Conservation (phyloP, 2,113 vertebrate species). For the Chroicocephalus ridibundus region DNA sequence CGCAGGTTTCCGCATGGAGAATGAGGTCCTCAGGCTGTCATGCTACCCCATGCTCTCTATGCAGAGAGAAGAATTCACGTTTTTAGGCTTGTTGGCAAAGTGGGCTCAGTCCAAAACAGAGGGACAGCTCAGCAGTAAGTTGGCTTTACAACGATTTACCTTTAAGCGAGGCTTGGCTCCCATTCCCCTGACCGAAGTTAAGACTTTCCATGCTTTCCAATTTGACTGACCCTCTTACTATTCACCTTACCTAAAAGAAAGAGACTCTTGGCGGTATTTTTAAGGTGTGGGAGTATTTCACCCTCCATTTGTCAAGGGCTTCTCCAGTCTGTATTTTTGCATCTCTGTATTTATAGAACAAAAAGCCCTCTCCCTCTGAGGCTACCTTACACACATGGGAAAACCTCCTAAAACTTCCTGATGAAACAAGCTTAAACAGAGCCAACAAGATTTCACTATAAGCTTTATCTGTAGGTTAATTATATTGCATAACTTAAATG, state of each 20-base stretch:
- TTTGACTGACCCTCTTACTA: neutral
- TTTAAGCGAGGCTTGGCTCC: neutral
- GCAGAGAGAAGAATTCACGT: neutral
- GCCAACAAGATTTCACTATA: neutral
- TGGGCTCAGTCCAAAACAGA: neutral
- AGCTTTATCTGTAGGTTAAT: neutral
- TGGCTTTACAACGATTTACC: neutral
- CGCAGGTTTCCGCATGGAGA: neutral
- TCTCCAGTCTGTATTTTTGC: neutral
- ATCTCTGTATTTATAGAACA: neutral
- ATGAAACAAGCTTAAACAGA: slow-evolving; percentile 21
- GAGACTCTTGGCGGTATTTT: neutral
- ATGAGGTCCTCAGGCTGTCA: neutral
- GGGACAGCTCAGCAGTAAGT: neutral
- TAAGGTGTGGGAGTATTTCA: neutral
- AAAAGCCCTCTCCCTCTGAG: neutral
- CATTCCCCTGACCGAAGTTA: neutral
- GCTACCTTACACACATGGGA: neutral
- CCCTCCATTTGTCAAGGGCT: neutral
- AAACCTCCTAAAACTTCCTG: neutral
- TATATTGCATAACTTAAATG: neutral
- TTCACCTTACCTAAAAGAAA: neutral
- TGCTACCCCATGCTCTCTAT: neutral
- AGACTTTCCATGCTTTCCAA: neutral
- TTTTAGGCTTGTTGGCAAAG: neutral